phyloP scores from a whole-genome alignment of 1,140 invertebrate species.

The Bombus picipes region DNA sequence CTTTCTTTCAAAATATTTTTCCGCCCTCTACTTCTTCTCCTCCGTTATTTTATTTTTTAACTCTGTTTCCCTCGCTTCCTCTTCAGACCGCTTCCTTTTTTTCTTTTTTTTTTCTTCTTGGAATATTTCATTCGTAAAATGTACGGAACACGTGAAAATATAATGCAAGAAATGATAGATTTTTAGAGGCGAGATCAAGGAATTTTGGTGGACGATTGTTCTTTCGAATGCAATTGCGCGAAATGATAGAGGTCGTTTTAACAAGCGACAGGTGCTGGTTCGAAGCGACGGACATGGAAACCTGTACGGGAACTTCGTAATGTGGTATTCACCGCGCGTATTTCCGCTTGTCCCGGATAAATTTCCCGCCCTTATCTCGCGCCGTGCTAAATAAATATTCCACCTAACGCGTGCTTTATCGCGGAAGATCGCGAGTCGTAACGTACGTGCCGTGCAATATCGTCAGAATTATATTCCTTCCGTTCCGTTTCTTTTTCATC shows the following conservation, averaged over 20 bases:
- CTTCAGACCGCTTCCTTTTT: not conserved
- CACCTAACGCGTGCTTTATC: slow-evolving; percentile 37
- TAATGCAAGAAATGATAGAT: no score
- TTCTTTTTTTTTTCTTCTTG: no score
- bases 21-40: no score
- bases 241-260: not conserved
- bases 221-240: not conserved
- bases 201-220: not conserved
- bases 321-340: slow-evolving; percentile 39
- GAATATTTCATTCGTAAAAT: no score
- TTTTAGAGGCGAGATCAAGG: not conserved
- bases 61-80: no score
- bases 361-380: slow-evolving; percentile 47
- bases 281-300: not conserved
- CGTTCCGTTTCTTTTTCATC: not conserved
- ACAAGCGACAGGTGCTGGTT: not conserved
- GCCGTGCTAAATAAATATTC: slow-evolving; percentile 47
- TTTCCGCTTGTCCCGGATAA: slow-evolving; percentile 58
- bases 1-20: not conserved
- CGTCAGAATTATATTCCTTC: not conserved
- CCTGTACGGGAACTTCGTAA: not conserved
- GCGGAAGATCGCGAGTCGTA: slow-evolving; percentile 14
- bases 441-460: slow-evolving; percentile 11
- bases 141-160: no score
- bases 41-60: no score